phyloP scores from a whole-genome alignment of 2,113 vertebrate species.

The Semnopithecus entellus region DNA sequence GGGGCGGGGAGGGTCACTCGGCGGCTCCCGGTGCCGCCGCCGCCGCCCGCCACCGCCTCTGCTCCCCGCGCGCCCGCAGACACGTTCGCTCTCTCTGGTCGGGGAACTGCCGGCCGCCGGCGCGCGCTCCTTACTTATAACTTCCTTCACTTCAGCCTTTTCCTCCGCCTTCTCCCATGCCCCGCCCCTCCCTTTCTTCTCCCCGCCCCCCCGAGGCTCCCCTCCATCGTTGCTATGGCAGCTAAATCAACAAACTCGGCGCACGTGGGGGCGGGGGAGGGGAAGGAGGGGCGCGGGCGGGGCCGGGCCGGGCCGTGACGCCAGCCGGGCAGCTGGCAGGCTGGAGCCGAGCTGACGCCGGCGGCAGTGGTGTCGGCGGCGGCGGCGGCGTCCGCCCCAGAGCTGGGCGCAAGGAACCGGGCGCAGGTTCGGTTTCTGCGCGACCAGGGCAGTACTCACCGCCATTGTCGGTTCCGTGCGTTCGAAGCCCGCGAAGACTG shows the following conservation, averaged over 20 bases:
- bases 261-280: conserved; percentile 83
- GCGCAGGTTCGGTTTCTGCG: not conserved
- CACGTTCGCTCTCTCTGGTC: conserved; percentile 54
- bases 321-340: conserved; percentile 83
- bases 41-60: conserved; percentile 65
- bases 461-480: not conserved
- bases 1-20: conserved; percentile 56
- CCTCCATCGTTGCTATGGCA: conserved; percentile 80
- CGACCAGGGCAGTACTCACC: not conserved
- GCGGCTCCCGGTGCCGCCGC: conserved; percentile 51
- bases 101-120: conserved; percentile 76
- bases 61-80: conserved; percentile 61
- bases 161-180: conserved; percentile 69
- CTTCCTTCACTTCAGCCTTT: conserved; percentile 68
- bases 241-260: conserved; percentile 78
- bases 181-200: conserved; percentile 71
- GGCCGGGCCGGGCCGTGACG: conserved; percentile 77
- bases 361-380: not conserved
- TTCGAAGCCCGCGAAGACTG: not conserved
- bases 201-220: conserved; percentile 82
- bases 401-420: not conserved
- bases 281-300: conserved; percentile 71
- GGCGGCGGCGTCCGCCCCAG: not conserved
- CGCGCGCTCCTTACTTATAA: conserved; percentile 85
- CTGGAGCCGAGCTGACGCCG: conserved; percentile 80